Percentiles rank a stretch among this genome's conserved stretches.
Evolutionary conservation across 2,113 vertebrate species (phyloP).

Genomic region (Illadopsis cleaveri): DNA sequence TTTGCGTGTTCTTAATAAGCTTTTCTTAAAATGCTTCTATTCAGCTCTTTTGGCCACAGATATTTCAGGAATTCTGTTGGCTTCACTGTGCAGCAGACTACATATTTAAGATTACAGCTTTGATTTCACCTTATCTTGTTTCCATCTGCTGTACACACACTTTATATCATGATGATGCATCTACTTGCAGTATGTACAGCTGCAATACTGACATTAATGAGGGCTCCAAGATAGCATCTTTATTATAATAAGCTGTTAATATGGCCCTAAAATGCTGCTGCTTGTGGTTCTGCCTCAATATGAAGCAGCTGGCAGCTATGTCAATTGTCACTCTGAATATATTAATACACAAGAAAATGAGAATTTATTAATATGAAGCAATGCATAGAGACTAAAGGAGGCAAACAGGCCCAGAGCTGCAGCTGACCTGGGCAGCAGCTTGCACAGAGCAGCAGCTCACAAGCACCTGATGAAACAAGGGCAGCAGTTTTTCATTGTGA

Average conservation of each 20-base stretch:
- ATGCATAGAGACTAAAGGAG: neutral
- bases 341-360: neutral
- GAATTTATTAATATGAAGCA: neutral
- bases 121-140: slow-evolving; percentile 16
- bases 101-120: neutral
- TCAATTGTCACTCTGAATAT: neutral
- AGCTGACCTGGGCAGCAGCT: neutral
- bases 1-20: neutral
- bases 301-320: neutral
- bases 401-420: neutral
- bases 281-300: neutral
- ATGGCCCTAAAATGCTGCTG: neutral
- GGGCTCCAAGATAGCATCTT: slow-evolving; percentile 29
- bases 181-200: neutral
- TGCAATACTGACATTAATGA: neutral
- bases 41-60: neutral
- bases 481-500: neutral
- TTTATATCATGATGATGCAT: neutral
- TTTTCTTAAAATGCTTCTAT: neutral
- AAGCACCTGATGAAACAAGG: neutral
- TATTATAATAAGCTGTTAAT: slow-evolving; percentile 9
- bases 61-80: neutral
- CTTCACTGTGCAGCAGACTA: neutral
- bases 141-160: neutral
- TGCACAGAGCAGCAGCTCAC: neutral